A percentile compares a stretch with the other conserved stretches of the same genome.
phyloP scores from a whole-genome alignment of 2,113 vertebrate species.

The Sinocyclocheilus rhinocerous region DNA sequence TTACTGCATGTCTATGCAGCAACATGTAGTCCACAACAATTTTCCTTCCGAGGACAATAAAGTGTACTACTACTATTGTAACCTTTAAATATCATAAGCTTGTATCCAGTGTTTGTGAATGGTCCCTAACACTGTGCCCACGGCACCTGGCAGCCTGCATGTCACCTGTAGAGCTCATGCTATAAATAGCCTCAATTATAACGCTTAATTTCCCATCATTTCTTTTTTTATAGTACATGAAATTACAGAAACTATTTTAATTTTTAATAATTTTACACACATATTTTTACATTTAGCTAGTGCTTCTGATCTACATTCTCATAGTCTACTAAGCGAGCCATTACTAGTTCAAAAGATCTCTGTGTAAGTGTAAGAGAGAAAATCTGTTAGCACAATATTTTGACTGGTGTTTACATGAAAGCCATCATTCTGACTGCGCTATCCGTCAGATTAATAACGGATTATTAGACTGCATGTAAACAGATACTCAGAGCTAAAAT shows the following conservation, averaged over 20 bases:
- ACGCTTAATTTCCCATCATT: not conserved
- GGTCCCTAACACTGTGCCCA: not conserved
- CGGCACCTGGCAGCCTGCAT: not conserved
- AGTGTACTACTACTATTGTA: no score
- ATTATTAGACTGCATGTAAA: not conserved
- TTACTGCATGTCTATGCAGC: no score
- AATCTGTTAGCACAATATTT: not conserved
- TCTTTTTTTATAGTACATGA: not conserved
- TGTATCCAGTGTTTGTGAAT: not conserved
- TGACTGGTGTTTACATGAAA: not conserved
- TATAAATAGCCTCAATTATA: conserved; percentile 12
- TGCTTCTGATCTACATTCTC: not conserved
- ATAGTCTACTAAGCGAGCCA: not conserved
- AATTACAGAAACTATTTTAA: not conserved
- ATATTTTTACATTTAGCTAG: no score
- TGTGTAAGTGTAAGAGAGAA: not conserved
- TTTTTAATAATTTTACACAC: not conserved
- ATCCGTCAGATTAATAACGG: not conserved
- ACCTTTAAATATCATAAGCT: not conserved
- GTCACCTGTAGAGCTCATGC: not conserved
- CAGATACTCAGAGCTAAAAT: not conserved
- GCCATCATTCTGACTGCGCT: not conserved
- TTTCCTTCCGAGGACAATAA: no score
- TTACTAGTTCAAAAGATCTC: not conserved
- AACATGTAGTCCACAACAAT: no score